Conservation (phyloP, 2,888 invertebrate species). For the Apamea monoglypha region DNA sequence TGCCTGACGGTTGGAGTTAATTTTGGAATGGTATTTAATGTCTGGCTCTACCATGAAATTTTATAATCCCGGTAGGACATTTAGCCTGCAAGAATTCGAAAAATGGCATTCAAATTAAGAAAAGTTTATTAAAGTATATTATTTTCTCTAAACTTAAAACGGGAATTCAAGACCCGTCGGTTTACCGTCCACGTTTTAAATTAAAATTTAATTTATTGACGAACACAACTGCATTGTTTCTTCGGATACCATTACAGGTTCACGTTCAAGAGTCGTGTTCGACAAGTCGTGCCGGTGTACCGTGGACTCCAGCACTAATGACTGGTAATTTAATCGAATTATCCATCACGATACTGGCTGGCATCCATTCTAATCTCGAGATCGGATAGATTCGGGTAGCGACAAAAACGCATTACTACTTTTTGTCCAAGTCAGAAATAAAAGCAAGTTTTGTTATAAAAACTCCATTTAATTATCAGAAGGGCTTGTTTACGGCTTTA, state of each 20-base stretch:
- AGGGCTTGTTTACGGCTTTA: slow-evolving; percentile 69
- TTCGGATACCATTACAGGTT: slow-evolving; percentile 53
- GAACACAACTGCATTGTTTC: slow-evolving; percentile 53
- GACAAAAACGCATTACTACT: slow-evolving; percentile 59
- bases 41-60: not conserved
- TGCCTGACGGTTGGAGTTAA: slow-evolving; percentile 30
- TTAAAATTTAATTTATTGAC: slow-evolving; percentile 54
- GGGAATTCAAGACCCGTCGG: not conserved
- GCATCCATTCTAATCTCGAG: slow-evolving; percentile 66
- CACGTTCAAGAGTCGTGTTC: slow-evolving; percentile 60
- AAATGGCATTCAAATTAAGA: not conserved
- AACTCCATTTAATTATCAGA: slow-evolving; percentile 63
- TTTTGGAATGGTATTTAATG: slow-evolving; percentile 22
- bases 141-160: slow-evolving; percentile 3
- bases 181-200: slow-evolving; percentile 36
- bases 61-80: not conserved
- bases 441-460: slow-evolving; percentile 53
- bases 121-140: no score
- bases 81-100: not conserved
- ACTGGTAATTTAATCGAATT: slow-evolving; percentile 79
- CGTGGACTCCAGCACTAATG: slow-evolving; percentile 73
- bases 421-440: slow-evolving; percentile 59
- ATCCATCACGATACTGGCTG: slow-evolving; percentile 72
- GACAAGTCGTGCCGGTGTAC: slow-evolving; percentile 68
- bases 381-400: slow-evolving; percentile 68